These are phyloP conservation scores for Solenopsis invicta DNA, from an alignment of 1,140 invertebrate genomes.

Conservation along the genomic window DNA sequence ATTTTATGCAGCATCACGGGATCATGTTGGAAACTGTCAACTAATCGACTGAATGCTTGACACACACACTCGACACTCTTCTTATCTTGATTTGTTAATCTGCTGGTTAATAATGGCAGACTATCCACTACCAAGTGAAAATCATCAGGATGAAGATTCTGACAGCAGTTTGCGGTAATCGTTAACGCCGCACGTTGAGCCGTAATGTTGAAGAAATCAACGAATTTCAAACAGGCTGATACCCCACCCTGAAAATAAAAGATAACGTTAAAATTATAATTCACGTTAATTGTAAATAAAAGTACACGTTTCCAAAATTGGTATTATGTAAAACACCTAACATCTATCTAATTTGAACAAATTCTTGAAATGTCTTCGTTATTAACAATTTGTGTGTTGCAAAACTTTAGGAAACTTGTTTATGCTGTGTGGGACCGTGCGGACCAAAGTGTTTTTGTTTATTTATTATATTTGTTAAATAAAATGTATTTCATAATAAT, in stretches of 20 bases:
- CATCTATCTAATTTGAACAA: background rate
- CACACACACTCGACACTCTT: constrained; percentile 99
- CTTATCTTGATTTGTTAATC: constrained; percentile 98
- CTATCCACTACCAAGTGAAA: constrained; percentile 97
- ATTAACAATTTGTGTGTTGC: background rate
- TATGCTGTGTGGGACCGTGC: too few relatives aligned
- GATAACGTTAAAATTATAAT: background rate
- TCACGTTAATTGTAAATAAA: background rate
- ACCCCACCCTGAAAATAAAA: constrained; percentile 93
- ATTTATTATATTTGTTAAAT: too few relatives aligned
- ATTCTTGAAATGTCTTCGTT: background rate
- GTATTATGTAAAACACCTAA: background rate
- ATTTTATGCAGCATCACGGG: constrained; percentile 97
- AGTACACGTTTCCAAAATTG: background rate
- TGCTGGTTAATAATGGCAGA: constrained; percentile 93
- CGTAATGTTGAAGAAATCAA: constrained; percentile 99
- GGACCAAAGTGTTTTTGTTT: too few relatives aligned
- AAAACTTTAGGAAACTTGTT: too few relatives aligned
- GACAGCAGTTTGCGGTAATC: constrained; percentile 98
- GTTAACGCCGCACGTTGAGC: constrained; percentile 97
- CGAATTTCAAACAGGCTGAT: constrained; percentile 96
- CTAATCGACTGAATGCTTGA: constrained; percentile 97
- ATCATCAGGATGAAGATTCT: constrained; percentile 97
- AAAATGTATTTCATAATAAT: too few relatives aligned
- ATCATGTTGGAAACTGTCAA: constrained; percentile 98